phyloP scores from a whole-genome alignment of 2,113 vertebrate genomes.

The Oncorhynchus masou region DNA sequence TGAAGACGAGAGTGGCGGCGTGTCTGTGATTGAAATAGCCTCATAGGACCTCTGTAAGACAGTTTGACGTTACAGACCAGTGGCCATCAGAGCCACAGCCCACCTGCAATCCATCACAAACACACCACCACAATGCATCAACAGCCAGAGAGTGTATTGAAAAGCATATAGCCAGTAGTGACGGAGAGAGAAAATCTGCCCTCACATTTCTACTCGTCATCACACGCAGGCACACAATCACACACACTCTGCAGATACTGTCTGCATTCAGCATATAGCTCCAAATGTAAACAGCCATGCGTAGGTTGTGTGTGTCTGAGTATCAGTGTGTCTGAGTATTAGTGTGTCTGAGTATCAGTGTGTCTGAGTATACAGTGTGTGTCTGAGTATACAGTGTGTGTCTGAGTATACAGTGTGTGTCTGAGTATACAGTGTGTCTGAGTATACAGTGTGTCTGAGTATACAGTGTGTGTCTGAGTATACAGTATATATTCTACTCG shows the following conservation, averaged over 20 bases:
- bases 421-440: no score
- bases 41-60: constrained; percentile 49
- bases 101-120: constrained; percentile 51
- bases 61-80: constrained; percentile 49
- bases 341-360: background rate
- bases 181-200: background rate
- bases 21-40: constrained; percentile 46
- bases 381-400: no score
- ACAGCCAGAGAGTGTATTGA: background rate
- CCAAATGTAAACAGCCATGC: constrained; percentile 23
- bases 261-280: background rate
- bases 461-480: background rate
- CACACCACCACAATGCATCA: constrained; percentile 21
- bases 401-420: no score
- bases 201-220: background rate
- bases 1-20: no score
- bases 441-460: no score
- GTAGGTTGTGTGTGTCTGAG: background rate
- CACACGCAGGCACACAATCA: background rate
- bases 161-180: background rate
- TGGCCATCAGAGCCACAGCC: constrained; percentile 22
- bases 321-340: background rate
- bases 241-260: background rate
- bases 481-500: constrained; percentile 9
- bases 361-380: background rate